Evolutionary conservation across 2,888 invertebrate species (phyloP), one percentile per base, ranked within the genome.

Genomic region (Alitta virens): DNA sequence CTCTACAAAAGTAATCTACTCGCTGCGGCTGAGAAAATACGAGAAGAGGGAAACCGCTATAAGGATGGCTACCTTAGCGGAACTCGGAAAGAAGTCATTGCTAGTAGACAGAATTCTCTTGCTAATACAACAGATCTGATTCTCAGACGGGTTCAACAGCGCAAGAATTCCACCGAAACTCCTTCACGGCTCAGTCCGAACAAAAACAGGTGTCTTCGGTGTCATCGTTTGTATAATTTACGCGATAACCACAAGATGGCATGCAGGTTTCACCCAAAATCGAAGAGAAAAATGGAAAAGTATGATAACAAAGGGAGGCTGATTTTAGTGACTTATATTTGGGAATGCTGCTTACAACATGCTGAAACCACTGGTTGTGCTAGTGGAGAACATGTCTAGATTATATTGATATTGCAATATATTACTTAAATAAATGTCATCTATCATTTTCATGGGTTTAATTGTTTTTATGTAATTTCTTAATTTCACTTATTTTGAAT

Each of bases 231-330:
- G 38, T 79, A 77, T 62, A 73, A 72, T 5, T 49, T 71, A 18
- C 73, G 72, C 53, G 79, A 79, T 61, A 78, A 79, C 61, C 77
- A 78, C 60, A 75, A 75, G 58, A 70, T 75, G 62, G 72, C 78
- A 0, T 78, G 79, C 65, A 70, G 71, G 33, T 78, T 71, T 64
- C 79, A 79, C 68, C 72, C 74, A 1, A 74, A 77, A 61, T 73
- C 70, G 3, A 76, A 77, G 65, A 74, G 74, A 52, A 64, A 75
- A 55, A 66, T 75, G 38, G 78, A 78, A 60, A 74, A 75, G 56
- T 76, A 76, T 67, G 73, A 71, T 26, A 71, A 67, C 21, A 66
- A 71, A 2, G 79, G 78, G 14, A 74, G 72, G 58, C 63, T 79
- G 26, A 60, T 73, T 9, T 72, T 69, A 43, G 75, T 78, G 3